Evolutionary conservation across 1,140 invertebrate species (phyloP), one percentile per base, ranked within the genome.

Genomic region (Drosophila tristis): DNA sequence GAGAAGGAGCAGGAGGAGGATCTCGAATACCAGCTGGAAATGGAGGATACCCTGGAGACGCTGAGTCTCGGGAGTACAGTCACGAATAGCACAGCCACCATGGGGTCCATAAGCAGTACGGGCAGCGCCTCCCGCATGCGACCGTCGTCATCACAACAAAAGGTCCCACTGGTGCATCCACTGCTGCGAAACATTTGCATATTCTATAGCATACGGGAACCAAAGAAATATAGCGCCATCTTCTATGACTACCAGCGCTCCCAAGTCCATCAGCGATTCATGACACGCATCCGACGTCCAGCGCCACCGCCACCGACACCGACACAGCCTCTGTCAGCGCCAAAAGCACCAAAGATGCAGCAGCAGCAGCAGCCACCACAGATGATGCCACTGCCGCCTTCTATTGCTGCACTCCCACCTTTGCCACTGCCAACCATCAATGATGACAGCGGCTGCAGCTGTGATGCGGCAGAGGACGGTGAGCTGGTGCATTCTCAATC

Each of bases 231-330:
- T 29, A 78, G 85, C 47, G 85, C 78, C 35, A 90, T 92, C 49
- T 76, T 92, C 51, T 92, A 82, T 55, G 86, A 92, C 3, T 92
- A 92, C 56, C 78, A 91, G 57, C 75, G 86, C 0, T 42, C 72
- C 4, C 70, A 72, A 42, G 15, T 90, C 0, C 77, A 87, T 26
- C 57, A 64, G 47, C 80, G 66, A 5, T 91, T 91, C 58, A 75
- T 75, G 66, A 82, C 85, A 56, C 74, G 81, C 73, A 71, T 78
- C 20, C 76, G 84, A 6, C 60, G 76, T 0, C 74, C 80, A 4
- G 73, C 77, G 1, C 76, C 75, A 11, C 78, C 80, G 42, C n/a
- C 51, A 4, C 6, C 31, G 31, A 2, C 31, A 35, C 6, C 31
- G 31, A 2, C 31, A 35, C 31, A 11, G 11, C 11, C 35, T 2